phyloP scores from a whole-genome alignment of 1,140 invertebrate species.

The Apis cerana region DNA sequence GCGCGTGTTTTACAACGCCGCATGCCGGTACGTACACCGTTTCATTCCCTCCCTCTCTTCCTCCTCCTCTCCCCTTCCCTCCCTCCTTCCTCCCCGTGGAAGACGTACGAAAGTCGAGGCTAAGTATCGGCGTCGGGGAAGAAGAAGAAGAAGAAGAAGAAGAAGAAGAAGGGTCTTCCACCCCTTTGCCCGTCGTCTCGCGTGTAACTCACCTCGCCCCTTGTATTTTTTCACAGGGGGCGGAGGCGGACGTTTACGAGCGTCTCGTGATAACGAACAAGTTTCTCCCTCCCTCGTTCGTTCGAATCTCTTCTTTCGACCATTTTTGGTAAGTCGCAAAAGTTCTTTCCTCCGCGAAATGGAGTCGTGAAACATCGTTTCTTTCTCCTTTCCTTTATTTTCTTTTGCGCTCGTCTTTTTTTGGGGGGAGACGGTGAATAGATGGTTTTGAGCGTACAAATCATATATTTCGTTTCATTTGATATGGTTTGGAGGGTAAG shows the following conservation, averaged over 20 bases:
- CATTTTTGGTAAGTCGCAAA: constrained; percentile 9
- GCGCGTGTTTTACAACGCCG: constrained; percentile 19
- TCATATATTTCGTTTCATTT: not conserved
- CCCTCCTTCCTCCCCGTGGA: not conserved
- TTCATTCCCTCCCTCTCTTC: not conserved
- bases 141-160: not conserved
- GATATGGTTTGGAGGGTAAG: no score
- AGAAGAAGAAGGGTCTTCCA: not conserved
- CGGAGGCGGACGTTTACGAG: constrained; percentile 35
- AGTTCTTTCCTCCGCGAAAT: not conserved
- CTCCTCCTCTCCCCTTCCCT: not conserved
- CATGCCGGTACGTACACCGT: constrained; percentile 33
- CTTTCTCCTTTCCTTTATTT: no score
- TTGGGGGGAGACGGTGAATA: no score
- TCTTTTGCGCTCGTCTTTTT: not conserved
- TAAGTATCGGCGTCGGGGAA: constrained; percentile 23
- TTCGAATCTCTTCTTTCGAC: not conserved
- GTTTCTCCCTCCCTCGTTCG: not conserved
- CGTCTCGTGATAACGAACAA: constrained; percentile 39
- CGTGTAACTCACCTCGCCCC: constrained; percentile 26
- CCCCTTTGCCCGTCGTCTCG: not conserved
- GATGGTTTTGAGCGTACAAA: no score
- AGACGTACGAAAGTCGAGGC: constrained; percentile 44
- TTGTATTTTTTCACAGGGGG: constrained; percentile 10
- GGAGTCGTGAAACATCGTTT: constrained; percentile 2